Evolutionary conservation across 2,888 invertebrate genomes (phyloP), one percentile per base, ranked within the genome.

Genomic region (Halictus ligatus): DNA sequence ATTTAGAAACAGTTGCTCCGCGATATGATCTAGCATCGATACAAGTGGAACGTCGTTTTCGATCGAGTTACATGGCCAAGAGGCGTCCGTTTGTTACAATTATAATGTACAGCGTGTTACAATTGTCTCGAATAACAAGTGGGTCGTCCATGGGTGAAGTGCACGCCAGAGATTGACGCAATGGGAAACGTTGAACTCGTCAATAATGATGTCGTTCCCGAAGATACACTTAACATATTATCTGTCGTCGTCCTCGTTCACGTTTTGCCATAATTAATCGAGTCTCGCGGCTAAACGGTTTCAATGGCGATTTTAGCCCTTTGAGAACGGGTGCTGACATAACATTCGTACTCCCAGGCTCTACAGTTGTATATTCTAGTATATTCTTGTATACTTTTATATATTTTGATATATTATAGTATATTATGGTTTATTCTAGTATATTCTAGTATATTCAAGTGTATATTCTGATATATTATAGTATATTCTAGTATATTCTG

Each of bases 101-200:
- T 77, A 40, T 67, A 67, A 21, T 54, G 60, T 29, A 54, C 29
- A 25, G 7, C 13, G 54, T 46, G 54, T 79, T 21, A 48, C 6
- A 67, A 74, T 35, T 8, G 64, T 29, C 35, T 72, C 18, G 48
- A 48, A 48, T 60, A 72, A 50, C 58, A 60, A 64, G 72, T 75
- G 7, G 72, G 48, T 76, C 48, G 72, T 15, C 71, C 25, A 48
- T n/a, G 72, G 29, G 21, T 64, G 64, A 80, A 74, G 64, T 73
- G 64, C 13, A 60, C 48, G n/a, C 35, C 13, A 73, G 48, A 8
- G 48, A 74, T 74, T 35, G 46, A 12, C 58, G 18, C 73, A 64
- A 79, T 64, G 46, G 35, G 35, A 74, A 74, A 64, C 50, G 50
- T 58, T 78, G 78, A 78, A 71, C 60, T 21, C n/a, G n/a, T 25